Conservation (phyloP, 2,888 invertebrate genomes). For the Tenthredo mesomela region DNA sequence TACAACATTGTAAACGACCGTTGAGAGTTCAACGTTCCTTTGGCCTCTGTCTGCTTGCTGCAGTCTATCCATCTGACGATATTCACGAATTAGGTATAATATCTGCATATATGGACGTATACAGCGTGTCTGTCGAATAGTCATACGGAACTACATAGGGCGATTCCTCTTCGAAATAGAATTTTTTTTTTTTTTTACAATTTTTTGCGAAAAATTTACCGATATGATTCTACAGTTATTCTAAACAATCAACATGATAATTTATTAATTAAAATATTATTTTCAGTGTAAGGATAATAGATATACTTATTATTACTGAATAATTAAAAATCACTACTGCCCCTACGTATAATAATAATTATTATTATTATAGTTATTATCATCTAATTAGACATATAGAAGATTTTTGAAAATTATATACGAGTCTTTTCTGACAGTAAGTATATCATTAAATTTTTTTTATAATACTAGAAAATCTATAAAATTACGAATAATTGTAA, state of each 20-base stretch:
- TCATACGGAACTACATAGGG: too few relatives aligned
- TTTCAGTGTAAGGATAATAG: too few relatives aligned
- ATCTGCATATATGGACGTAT: neutral
- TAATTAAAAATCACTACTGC: neutral
- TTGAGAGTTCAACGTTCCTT: conserved; percentile 25
- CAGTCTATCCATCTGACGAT: neutral
- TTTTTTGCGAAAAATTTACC: neutral
- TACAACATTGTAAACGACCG: conserved; percentile 51
- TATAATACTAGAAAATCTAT: neutral
- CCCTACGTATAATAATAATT: neutral
- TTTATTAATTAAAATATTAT: too few relatives aligned
- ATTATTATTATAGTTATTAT: neutral
- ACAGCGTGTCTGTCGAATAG: too few relatives aligned
- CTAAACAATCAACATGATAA: too few relatives aligned
- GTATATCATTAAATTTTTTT: neutral
- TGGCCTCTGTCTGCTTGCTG: neutral
- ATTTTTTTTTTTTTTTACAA: too few relatives aligned
- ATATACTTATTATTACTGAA: too few relatives aligned
- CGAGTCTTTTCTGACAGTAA: neutral
- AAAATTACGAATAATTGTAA: neutral
- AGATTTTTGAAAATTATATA: neutral
- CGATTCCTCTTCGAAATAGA: too few relatives aligned
- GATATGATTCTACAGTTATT: neutral
- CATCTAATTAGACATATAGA: neutral
- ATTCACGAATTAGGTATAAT: neutral